A percentile compares a stretch with the other conserved stretches of the same genome.
Conservation (phyloP, 35 echinoderm and acorn worm species). For the Holothuria glaberrima region DNA sequence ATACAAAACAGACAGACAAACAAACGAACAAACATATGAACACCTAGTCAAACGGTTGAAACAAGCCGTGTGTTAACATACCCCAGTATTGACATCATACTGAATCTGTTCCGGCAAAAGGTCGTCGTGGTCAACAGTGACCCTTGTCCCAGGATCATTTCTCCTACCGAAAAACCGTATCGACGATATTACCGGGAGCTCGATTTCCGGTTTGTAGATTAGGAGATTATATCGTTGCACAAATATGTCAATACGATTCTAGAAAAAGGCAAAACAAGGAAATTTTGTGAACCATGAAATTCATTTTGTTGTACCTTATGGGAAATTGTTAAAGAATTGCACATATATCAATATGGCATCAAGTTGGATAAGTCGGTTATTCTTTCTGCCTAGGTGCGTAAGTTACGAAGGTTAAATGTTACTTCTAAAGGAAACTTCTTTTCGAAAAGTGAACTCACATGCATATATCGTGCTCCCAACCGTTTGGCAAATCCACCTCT, state of each 20-base stretch:
- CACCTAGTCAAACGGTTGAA: too few species aligned
- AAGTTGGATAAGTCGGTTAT: too few species aligned
- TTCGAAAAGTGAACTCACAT: too few species aligned
- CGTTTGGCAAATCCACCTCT: too few species aligned
- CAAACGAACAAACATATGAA: background rate
- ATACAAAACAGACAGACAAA: background rate
- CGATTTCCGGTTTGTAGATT: conserved; percentile 28
- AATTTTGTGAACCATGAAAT: too few species aligned
- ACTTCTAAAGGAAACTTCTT: too few species aligned
- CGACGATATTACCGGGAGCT: conserved; percentile 36
- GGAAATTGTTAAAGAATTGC: too few species aligned
- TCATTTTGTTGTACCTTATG: too few species aligned
- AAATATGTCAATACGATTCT: conserved; percentile 60
- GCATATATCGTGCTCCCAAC: too few species aligned
- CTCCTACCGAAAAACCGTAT: conserved; percentile 36
- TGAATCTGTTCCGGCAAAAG: conserved; percentile 2
- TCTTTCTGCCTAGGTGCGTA: too few species aligned
- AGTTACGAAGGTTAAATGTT: too few species aligned
- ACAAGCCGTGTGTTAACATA: background rate
- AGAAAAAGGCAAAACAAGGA: background rate
- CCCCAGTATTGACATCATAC: conserved; percentile 25
- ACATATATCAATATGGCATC: too few species aligned
- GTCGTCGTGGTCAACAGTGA: conserved; percentile 31
- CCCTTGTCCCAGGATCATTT: conserved; percentile 52
- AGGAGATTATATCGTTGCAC: conserved; percentile 29